Percentiles rank a stretch among this genome's conserved stretches.
These are phyloP conservation scores for Smutsia temminckii DNA, from an alignment of 2,797 vertebrate species.

Conservation along the genomic window DNA sequence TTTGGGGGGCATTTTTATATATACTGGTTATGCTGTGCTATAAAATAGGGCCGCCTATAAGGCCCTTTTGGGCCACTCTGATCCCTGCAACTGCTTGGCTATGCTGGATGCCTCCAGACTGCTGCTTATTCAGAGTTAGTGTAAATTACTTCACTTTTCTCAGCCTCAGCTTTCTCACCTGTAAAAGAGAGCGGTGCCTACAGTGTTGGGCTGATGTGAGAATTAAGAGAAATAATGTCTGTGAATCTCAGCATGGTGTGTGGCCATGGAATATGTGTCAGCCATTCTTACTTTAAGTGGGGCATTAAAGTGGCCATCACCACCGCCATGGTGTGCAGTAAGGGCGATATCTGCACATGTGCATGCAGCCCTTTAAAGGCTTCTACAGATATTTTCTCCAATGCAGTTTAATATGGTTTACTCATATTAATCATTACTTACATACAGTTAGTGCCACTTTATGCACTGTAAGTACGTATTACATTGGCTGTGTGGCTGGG, in stretches of 20 bases:
- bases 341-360: neutral
- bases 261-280: neutral
- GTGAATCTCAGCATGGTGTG: neutral
- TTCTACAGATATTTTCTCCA: neutral
- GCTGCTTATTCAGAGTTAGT: neutral
- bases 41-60: neutral
- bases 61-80: rapidly evolving
- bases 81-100: neutral
- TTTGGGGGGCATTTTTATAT: neutral
- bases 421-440: neutral
- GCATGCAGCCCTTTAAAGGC: neutral
- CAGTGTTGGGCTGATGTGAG: neutral
- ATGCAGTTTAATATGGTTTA: neutral
- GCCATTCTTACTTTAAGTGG: neutral
- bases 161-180: neutral
- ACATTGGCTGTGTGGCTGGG: neutral
- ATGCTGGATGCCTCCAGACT: neutral
- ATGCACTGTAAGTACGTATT: rapidly evolving
- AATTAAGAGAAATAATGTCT: neutral
- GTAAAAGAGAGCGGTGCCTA: neutral
- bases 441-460: too few relatives aligned
- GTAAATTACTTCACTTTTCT: neutral
- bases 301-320: neutral
- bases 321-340: neutral
- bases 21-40: neutral